Conservation (phyloP, 1,140 invertebrate species). For the Cherax destructor region DNA sequence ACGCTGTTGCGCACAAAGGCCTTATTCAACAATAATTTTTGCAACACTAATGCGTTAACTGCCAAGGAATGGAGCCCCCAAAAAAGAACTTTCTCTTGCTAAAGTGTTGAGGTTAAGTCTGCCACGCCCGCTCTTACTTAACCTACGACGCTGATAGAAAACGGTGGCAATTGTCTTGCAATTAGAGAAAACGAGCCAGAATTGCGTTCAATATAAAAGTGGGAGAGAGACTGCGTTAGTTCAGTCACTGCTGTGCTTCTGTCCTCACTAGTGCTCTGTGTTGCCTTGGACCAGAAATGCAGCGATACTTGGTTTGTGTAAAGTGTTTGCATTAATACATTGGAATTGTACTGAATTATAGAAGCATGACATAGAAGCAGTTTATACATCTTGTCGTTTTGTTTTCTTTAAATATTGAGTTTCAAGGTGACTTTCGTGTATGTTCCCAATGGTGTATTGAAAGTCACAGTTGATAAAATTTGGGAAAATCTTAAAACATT, state of each 20-base stretch:
- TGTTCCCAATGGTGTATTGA: too few species aligned
- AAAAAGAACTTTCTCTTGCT: background rate
- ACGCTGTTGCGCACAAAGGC: background rate
- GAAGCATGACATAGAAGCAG: too few species aligned
- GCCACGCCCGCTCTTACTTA: background rate
- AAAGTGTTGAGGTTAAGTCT: background rate
- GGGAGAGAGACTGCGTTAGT: background rate
- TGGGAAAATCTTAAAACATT: too few species aligned
- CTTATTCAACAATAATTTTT: background rate
- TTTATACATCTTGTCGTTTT: too few species aligned
- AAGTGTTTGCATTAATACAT: too few species aligned
- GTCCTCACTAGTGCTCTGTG: background rate
- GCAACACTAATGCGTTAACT: background rate
- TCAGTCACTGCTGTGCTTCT: slow-evolving; percentile 1
- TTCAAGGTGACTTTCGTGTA: too few species aligned
- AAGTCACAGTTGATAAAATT: too few species aligned
- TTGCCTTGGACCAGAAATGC: background rate
- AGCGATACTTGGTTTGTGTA: slow-evolving; percentile 11
- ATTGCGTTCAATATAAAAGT: background rate
- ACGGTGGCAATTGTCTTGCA: background rate
- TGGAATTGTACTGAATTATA: too few species aligned
- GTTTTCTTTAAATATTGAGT: too few species aligned
- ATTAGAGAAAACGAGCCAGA: slow-evolving; percentile 27
- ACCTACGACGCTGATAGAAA: background rate
- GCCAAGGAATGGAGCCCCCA: background rate